phyloP scores from a whole-genome alignment of 2,888 invertebrate genomes.

The Limnephilus marmoratus region DNA sequence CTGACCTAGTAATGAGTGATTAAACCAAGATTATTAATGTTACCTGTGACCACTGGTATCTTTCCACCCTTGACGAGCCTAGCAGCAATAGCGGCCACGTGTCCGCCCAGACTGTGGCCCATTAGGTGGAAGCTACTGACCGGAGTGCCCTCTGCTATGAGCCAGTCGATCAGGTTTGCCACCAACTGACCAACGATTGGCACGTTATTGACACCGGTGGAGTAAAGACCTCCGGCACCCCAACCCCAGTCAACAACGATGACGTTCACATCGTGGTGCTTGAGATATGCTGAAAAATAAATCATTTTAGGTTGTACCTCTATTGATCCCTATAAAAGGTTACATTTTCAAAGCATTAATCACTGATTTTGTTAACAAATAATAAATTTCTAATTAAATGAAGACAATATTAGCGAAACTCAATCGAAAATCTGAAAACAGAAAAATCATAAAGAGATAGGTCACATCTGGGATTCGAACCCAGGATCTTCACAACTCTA shows the following conservation, averaged over 20 bases:
- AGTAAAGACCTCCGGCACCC: conserved; percentile 24
- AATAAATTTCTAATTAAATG: no score
- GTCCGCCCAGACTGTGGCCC: conserved; percentile 80
- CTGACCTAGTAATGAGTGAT: no score
- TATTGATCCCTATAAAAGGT: no score
- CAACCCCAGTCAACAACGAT: conserved; percentile 57
- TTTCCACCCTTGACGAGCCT: conserved; percentile 76
- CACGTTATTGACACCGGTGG: conserved; percentile 28
- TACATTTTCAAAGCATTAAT: no score
- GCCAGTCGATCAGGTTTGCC: conserved; percentile 49
- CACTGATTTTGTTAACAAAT: no score
- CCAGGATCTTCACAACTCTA: no score
- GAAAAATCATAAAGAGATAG: no score
- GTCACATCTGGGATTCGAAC: no score
- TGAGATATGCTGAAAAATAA: conserved; percentile 56
- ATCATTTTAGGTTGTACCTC: background rate
- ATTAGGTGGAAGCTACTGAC: conserved; percentile 73
- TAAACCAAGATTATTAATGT: conserved; percentile 36
- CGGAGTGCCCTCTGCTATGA: conserved; percentile 37
- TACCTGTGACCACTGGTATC: conserved; percentile 76
- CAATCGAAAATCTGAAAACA: no score
- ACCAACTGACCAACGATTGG: conserved; percentile 11
- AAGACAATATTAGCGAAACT: no score
- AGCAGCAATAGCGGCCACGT: conserved; percentile 78
- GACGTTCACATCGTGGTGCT: conserved; percentile 55